These are phyloP conservation scores for Cynoglossus semilaevis DNA, from an alignment of 2,113 vertebrate genomes.

Conservation along the genomic window DNA sequence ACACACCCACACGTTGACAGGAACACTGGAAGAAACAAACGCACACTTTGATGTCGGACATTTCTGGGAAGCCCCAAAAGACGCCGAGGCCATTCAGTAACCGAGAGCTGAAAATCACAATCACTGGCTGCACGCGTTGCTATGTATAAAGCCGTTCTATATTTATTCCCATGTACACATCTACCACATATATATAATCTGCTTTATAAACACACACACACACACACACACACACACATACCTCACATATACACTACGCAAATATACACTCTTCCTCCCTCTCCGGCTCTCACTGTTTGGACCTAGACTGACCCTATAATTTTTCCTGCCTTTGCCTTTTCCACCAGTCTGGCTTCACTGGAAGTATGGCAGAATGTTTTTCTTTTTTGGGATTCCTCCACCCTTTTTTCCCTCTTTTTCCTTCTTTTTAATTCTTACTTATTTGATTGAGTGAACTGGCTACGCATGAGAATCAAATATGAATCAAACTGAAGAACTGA, in stretches of 20 bases:
- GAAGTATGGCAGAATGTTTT: slow-evolving; percentile 24
- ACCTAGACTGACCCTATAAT: slow-evolving; percentile 59
- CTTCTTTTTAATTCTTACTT: slow-evolving; percentile 46
- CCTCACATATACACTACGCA: slow-evolving; percentile 43
- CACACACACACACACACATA: slow-evolving; percentile 46
- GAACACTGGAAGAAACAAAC: slow-evolving; percentile 3
- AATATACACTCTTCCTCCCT: slow-evolving; percentile 55
- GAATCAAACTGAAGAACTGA: slow-evolving; percentile 10
- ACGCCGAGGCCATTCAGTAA: neutral
- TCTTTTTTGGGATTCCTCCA: neutral
- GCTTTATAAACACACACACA: slow-evolving; percentile 44
- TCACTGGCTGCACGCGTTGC: slow-evolving; percentile 5
- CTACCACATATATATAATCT: slow-evolving; percentile 51
- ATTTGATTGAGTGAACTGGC: slow-evolving; percentile 26
- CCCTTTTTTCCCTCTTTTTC: slow-evolving; percentile 4
- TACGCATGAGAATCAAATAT: slow-evolving; percentile 12
- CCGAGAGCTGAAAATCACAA: neutral
- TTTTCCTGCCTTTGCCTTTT: slow-evolving; percentile 47
- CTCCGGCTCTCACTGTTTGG: slow-evolving; percentile 36
- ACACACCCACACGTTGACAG: slow-evolving; percentile 9
- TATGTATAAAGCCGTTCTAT: slow-evolving; percentile 31
- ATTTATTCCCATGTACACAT: slow-evolving; percentile 45
- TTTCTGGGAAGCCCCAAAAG: neutral
- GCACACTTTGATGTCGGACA: neutral
- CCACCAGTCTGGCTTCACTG: slow-evolving; percentile 36